Base-by-base conservation (phyloP, 1,140 invertebrate species). In the Lepidurus packardi region DNA sequence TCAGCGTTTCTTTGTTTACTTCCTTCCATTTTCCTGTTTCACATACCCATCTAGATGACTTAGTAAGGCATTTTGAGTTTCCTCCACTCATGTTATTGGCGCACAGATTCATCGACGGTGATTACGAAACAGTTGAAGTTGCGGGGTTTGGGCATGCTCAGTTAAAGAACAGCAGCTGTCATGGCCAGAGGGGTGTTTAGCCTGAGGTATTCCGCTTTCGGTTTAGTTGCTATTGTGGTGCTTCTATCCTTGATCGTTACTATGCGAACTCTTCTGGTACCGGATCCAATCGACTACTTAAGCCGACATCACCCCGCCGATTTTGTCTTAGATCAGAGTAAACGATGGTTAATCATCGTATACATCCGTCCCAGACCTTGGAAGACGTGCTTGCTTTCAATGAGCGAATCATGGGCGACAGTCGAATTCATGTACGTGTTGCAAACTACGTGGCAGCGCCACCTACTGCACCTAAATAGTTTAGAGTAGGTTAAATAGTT, bases 341-440 rank as follows among this genome's bases (percentile, higher is more conserved):
- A 65, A 21, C 53, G 13, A 13, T 1, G 21, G 10, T 89, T 6
- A 89, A 90, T 82, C 88, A 89, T 79, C 84, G 88, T 76, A 85
- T 89, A 47, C 87, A 89, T 83, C 88, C 88, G 41, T 82, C 85
- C 13, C 85, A 89, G 82, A 85, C 85, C 43, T 80, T 87, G 11
- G 80, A 85, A 79, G 84, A 89, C 80, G 88, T 88, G n/a, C 73
- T 89, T 45, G 84, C 86, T 44, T 85, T 85, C 84, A 88, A 89
- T 80, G 81, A 81, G 25, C 79, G 83, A 43, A 79, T 88, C 3
- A 87, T 90, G 24, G 83, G 84, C 80, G 88, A 90, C 83, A 84
- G 84, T 7, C 80, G 81, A 24, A 84, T 89, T 7, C 73, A 86
- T 74, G 82, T 88, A 8, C 81, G 82, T 73, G 81, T 87, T 1